Evolutionary conservation across 2,888 invertebrate genomes (phyloP), one percentile per base, ranked within the genome.

Genomic region (Trileptium ribeirensis): DNA sequence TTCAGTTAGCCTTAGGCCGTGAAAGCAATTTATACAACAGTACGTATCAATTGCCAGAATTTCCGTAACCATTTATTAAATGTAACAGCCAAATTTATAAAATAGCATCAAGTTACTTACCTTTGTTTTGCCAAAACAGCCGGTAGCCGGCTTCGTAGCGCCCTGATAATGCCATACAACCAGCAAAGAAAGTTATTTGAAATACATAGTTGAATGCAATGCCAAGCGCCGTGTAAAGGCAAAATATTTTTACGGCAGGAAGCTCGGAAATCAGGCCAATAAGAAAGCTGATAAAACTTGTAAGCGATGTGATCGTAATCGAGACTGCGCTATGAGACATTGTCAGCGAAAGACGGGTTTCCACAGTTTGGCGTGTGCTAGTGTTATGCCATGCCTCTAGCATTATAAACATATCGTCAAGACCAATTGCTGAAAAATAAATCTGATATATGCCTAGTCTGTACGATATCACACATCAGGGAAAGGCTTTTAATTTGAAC

Each of bases 361-460:
- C 94, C 0, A 96, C 94, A 1, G 84, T 83, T 74, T 37, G 1
- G 3, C n/a, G 31, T 29, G 24, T 1, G 78, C 74, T 74, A 3
- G 81, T 79, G 34, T 1, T 91, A 81, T 95, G 91, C 95, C 96
- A 96, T 0, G 95, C 95, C 0, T 95, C 95, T 86, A 96, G 89
- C 94, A 96, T 94, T 24, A 96, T 95, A 87, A 96, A 96, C 0
- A 95, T 95, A 88, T 96, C 95, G 88, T 96, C 96, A 83, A 96
- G 95, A 82, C 95, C 95, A 86, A 96, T 95, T 87, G 95, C 95
- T 95, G 89, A 31, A 89, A 89, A n/a, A n/a, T n/a, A n/a, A n/a
- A n/a, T n/a, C n/a, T n/a, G n/a, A n/a, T n/a, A n/a, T n/a, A n/a
- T n/a, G n/a, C n/a, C n/a, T n/a, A n/a, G n/a, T n/a, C n/a, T n/a